A percentile compares a stretch with the other conserved stretches of the same genome.
phyloP scores from a whole-genome alignment of 2,888 invertebrate genomes.

The Ceraclea dissimilis region DNA sequence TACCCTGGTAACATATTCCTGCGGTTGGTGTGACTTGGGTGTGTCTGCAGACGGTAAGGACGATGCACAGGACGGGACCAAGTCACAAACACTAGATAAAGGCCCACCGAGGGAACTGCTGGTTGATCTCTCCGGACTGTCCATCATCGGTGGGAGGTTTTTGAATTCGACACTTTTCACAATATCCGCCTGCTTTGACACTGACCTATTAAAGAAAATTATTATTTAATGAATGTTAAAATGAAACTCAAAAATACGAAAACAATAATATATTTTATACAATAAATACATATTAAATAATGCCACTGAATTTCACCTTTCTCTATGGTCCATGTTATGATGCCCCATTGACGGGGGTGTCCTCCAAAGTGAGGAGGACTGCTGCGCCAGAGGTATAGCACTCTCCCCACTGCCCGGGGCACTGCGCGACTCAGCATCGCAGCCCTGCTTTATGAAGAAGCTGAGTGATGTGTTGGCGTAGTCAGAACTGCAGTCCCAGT shows the following conservation, averaged over 20 bases:
- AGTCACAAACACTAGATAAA: slow-evolving; percentile 34
- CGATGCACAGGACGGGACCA: slow-evolving; percentile 31
- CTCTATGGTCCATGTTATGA: slow-evolving; percentile 14
- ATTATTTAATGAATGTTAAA: background rate
- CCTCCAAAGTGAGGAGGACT: slow-evolving; percentile 40
- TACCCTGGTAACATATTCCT: slow-evolving; percentile 42
- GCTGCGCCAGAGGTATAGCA: slow-evolving; percentile 37
- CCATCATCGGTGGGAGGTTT: slow-evolving; percentile 29
- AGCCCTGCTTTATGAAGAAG: slow-evolving; percentile 55
- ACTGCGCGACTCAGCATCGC: slow-evolving; percentile 52
- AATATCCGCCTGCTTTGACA: slow-evolving; percentile 37
- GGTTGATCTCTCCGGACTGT: slow-evolving; percentile 29
- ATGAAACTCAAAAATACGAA: background rate
- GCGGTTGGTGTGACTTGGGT: slow-evolving; percentile 26
- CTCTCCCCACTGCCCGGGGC: slow-evolving; percentile 45
- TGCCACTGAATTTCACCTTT: background rate
- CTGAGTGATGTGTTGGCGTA: slow-evolving; percentile 53
- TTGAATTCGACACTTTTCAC: slow-evolving; percentile 45
- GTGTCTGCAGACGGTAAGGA: slow-evolving; percentile 28
- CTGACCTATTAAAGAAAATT: slow-evolving; percentile 15
- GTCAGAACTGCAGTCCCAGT: slow-evolving; percentile 46
- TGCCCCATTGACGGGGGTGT: slow-evolving; percentile 33
- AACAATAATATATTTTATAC: background rate
- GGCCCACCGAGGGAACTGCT: slow-evolving; percentile 20
- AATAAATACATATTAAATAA: background rate